Evolutionary conservation across 2,888 invertebrate genomes (phyloP).

Genomic region (Cosmopolites sordidus): DNA sequence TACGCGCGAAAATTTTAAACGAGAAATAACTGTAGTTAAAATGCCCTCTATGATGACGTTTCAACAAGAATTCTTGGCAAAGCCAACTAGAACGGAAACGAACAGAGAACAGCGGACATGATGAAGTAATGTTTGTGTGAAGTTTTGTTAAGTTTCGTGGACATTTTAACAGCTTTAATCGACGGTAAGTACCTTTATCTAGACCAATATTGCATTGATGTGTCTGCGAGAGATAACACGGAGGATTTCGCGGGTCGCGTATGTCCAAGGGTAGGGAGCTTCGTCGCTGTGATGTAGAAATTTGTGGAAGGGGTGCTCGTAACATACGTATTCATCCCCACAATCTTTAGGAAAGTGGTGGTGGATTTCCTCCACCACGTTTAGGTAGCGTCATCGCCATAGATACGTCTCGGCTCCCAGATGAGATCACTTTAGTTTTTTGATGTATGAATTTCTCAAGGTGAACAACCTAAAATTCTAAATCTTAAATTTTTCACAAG

Average conservation of each 20-base stretch:
- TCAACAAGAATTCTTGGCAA: slow-evolving; percentile 36
- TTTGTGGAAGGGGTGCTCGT: slow-evolving; percentile 51
- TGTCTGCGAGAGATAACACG: slow-evolving; percentile 41
- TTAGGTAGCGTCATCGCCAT: slow-evolving; percentile 46
- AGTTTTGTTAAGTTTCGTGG: slow-evolving; percentile 18
- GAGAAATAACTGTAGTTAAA: slow-evolving; percentile 26
- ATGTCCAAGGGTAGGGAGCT: slow-evolving; percentile 50
- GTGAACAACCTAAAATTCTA: slow-evolving; percentile 43
- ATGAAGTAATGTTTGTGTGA: slow-evolving; percentile 39
- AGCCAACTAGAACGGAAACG: slow-evolving; percentile 27
- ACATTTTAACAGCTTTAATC: slow-evolving; percentile 10
- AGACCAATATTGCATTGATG: slow-evolving; percentile 16
- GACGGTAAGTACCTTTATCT: slow-evolving; percentile 32
- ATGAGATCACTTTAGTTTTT: neutral
- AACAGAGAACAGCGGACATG: slow-evolving; percentile 43
- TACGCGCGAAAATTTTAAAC: slow-evolving; percentile 18
- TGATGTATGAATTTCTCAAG: slow-evolving; percentile 32
- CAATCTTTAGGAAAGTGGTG: slow-evolving; percentile 39
- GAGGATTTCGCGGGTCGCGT: slow-evolving; percentile 47
- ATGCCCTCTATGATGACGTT: slow-evolving; percentile 41
- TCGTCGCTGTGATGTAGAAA: slow-evolving; percentile 49
- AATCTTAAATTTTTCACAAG: slow-evolving; percentile 15
- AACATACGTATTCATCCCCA: slow-evolving; percentile 49
- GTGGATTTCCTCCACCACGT: slow-evolving; percentile 48
- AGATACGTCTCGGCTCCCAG: slow-evolving; percentile 39